Evolutionary conservation across 2,797 vertebrate genomes (phyloP), one percentile per base, ranked within the genome.

Genomic region (Lepidocolaptes lacrymiger): DNA sequence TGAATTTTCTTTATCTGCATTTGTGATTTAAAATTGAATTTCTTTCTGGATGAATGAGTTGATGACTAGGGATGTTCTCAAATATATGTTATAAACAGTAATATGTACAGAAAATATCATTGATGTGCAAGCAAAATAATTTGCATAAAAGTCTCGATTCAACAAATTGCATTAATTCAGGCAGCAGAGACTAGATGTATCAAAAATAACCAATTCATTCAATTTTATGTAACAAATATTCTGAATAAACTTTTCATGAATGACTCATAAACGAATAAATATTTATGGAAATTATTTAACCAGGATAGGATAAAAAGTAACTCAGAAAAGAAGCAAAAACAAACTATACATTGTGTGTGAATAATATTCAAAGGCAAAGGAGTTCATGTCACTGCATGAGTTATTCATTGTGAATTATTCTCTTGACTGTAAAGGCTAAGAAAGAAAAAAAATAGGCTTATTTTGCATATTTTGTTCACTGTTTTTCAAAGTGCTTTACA

Each of bases 231-330:
- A 62, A 92, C 80, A 91, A 91, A 91, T 92, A 88, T 69, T 88
- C 73, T 66, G 48, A 85, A 88, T 73, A 89, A 88, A 84, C 30
- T 75, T 91, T 74, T 64, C 54, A 81, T 81, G 58, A 91, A 62
- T 26, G 76, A 15, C 6, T 37, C 18, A 85, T 91, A 94, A 92
- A 78, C 4, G 62, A 78, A 91, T 85, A 93, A 91, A 85, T 97
- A 93, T 96, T 91, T 94, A 96, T 92, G 14, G 26, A 20, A 87
- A 75, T 89, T 93, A 72, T 88, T 94, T 85, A 91, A 86, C 46
- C 30, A 69, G 14, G n/a, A 32, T 62, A 72, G 66, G 75, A 93
- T 86, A 91, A 73, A 12, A 95, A 95, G 68, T 77, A 85, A 89
- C 39, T 85, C 36, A 43, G 39, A 37, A 66, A 91, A 90, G 77